Percentiles rank a stretch among this genome's conserved stretches.
Evolutionary conservation across 2,888 invertebrate genomes (phyloP).

Genomic region (Anoplius nigerrimus): DNA sequence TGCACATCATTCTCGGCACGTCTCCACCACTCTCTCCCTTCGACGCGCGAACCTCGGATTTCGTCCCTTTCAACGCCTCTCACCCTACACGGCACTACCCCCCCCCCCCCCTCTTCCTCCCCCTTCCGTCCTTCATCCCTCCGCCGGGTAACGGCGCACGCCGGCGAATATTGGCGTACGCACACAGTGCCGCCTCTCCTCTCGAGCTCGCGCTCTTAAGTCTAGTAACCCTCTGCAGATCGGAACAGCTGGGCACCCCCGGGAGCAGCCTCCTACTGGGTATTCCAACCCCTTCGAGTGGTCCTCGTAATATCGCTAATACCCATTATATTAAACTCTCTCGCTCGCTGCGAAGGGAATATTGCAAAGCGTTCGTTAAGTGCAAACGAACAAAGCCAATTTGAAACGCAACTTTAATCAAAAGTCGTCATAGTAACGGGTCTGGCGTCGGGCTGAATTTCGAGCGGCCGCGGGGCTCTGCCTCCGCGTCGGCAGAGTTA

Average conservation of each 20-base stretch:
- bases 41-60: background rate
- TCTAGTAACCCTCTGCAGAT: conserved; percentile 22
- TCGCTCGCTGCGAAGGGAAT: conserved; percentile 26
- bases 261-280: conserved; percentile 26
- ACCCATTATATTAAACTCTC: conserved; percentile 54
- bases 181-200: background rate
- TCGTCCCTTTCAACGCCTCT: background rate
- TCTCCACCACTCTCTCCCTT: no score
- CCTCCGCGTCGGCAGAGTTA: background rate
- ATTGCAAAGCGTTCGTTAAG: conserved; percentile 47
- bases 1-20: no score
- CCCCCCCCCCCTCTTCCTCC: background rate
- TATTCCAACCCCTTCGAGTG: conserved; percentile 48
- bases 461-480: background rate
- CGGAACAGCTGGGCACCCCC: conserved; percentile 49
- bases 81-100: background rate
- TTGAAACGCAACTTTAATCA: conserved; percentile 53
- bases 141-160: background rate
- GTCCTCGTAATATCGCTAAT: conserved; percentile 53
- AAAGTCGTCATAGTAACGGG: conserved; percentile 57
- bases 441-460: conserved; percentile 7
- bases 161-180: no score
- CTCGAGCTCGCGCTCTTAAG: background rate
- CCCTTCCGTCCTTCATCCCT: background rate
- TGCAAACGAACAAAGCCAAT: conserved; percentile 59